A percentile compares a stretch with the other conserved stretches of the same genome.
Evolutionary conservation across 92 coral and sea anemone genomes (phyloP).

Genomic region (Montipora capitata): DNA sequence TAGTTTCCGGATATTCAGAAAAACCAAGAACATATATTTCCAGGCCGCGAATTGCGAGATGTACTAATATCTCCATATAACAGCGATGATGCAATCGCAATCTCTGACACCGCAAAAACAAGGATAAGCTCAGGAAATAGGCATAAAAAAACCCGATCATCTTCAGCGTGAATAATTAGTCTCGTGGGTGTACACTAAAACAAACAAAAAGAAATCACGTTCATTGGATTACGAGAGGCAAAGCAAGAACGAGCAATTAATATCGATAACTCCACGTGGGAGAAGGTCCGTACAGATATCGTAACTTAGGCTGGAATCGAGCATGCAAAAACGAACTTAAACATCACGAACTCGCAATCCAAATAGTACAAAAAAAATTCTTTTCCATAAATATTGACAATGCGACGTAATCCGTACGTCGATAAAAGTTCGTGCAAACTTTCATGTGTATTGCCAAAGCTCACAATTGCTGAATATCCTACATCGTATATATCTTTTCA

Average conservation of each 20-base stretch:
- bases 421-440: constrained; percentile 26
- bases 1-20: not conserved
- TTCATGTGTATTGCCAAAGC: not conserved
- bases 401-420: not conserved
- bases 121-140: not conserved
- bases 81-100: too few species aligned
- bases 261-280: not conserved
- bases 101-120: not conserved
- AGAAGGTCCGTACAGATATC: too few species aligned
- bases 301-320: too few species aligned
- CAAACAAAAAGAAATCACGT: not conserved
- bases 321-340: not conserved
- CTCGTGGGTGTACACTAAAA: not conserved
- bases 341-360: too few species aligned
- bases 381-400: not conserved
- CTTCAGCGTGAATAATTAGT: not conserved
- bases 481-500: too few species aligned
- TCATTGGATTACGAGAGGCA: not conserved
- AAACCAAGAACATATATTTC: not conserved
- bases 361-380: not conserved
- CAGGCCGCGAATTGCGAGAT: not conserved
- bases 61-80: not conserved
- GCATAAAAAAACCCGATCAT: not conserved
- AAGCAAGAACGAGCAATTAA: not conserved
- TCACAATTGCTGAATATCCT: constrained; percentile 4